Base-by-base conservation (phyloP, 2,888 invertebrate species). In the Melinopterus prodromus region DNA sequence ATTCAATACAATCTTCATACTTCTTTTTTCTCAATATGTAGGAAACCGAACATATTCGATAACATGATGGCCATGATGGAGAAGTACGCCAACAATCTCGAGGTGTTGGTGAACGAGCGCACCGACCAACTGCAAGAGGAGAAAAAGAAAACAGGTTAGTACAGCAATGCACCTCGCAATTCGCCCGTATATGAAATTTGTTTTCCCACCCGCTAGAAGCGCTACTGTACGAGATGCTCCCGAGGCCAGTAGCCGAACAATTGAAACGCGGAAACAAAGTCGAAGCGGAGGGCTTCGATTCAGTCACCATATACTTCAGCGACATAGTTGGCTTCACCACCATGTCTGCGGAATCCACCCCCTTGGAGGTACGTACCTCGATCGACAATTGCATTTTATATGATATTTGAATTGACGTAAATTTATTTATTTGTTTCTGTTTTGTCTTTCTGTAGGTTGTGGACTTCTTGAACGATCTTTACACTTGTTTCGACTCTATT, bases 11-110 rank as follows among this genome's bases (percentile, higher is more conserved):
- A 6, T 7, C 12, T 53, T 53, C 12, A 4, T 4, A 53, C 53
- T 74, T 35, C 7, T 35, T 36, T 74, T 26, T 26, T 74, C 4
- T 74, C 14, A 6, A 70, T 70, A 16, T n/a, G 16, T 86, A 97
- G 97, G 95, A 96, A 97, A 89, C 94, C 97, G 16, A 98, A 98
- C 89, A 98, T 99, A 85, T 97, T 98, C 86, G 99, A 99, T 89
- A 98, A 98, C 87, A 98, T 99, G 97, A 96, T 98, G 92, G 95
- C 96, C 0, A 97, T 98, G 93, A 97, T 99, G 97, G 98, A 98
- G 89, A 97, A 98, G 87, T 98, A 99, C 87, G 97, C 98, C 12
- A 98, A 96, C 86, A 98, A 98, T 89, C 91, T 99, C 85, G 98
- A 99, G 89, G 96, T 94, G 0, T 90, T 98, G 2, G 98, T 99